Percentiles rank a stretch among this genome's conserved stretches.
Conservation (phyloP, 1,140 invertebrate species). For the Chymomyza costata region DNA sequence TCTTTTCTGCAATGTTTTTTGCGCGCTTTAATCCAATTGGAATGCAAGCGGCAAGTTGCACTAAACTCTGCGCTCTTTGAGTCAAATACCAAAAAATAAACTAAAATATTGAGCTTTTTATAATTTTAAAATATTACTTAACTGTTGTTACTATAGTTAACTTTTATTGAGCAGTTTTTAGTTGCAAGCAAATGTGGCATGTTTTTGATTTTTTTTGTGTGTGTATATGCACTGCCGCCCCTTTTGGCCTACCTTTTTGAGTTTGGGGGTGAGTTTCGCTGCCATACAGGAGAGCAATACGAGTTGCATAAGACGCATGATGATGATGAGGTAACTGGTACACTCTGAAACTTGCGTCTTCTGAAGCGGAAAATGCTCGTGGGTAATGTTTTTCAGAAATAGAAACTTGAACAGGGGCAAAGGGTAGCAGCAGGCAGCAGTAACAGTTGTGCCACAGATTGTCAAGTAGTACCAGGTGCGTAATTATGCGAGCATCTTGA, state of each 20-base stretch:
- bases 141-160: neutral
- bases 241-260: neutral
- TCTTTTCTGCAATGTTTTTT: conserved; percentile 26
- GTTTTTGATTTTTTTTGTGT: conserved; percentile 32
- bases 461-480: no score
- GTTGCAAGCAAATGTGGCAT: conserved; percentile 45
- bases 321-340: conserved; percentile 3
- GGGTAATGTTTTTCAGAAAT: conserved; percentile 19
- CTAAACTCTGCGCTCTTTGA: conserved; percentile 1
- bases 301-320: conserved; percentile 57
- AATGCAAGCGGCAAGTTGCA: conserved; percentile 53
- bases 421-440: neutral
- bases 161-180: neutral
- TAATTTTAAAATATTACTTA: neutral
- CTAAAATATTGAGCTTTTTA: neutral
- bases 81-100: neutral
- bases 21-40: conserved; percentile 60
- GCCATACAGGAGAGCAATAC: conserved; percentile 28
- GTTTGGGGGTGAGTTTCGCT: conserved; percentile 51
- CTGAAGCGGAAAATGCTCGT: conserved; percentile 34
- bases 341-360: conserved; percentile 17
- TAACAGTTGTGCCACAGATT: no score
- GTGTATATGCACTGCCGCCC: conserved; percentile 56
- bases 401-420: conserved; percentile 26
- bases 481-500: no score